Base-by-base conservation (phyloP, 2,888 invertebrate species). In the Elmis aenea region DNA sequence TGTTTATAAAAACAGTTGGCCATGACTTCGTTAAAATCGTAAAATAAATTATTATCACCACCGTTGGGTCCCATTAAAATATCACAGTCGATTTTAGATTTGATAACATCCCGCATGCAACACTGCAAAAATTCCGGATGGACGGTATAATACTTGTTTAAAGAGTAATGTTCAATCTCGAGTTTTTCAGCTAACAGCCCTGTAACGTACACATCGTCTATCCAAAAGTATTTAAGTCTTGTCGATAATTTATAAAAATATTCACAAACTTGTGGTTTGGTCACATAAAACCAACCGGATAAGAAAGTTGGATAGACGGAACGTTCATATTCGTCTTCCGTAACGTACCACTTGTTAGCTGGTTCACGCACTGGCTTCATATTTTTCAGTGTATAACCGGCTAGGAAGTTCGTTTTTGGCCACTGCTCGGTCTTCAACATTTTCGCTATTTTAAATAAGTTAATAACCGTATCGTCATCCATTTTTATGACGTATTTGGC, bases 181-280 rank as follows among this genome's bases (percentile, higher is more conserved):
- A 78, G 61, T 14, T 72, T 67, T 32, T 77, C 68, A 4, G 82
- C 73, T 15, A 92, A 66, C 28, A 89, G 71, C 1, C 93, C 93
- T 1, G 92, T 93, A 0, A 93, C 68, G 61, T 82, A 85, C 25
- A 87, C 82, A 61, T 94, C 93, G 58, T 94, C 93, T 40, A 94
- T 90, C 92, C 93, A 94, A 67, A 94, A 92, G 53, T 82, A 85
- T 10, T 74, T 69, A n/a, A 76, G 68, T 18, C 66, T 59, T 15
- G 68, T 59, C 1, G 80, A 75, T 47, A 75, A 69, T 2, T 70
- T 58, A 12, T 77, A 69, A 29, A 93, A 58, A 11, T 68, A 68
- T 10, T 59, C 57, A 1, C 81, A 83, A 2, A 80, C 74, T 44
- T 73, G 67, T 0, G 80, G 75, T 35, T 81, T 85, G 2, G 85